phyloP scores from a whole-genome alignment of 2,797 vertebrate genomes.

The Phoxinus dragarum region DNA sequence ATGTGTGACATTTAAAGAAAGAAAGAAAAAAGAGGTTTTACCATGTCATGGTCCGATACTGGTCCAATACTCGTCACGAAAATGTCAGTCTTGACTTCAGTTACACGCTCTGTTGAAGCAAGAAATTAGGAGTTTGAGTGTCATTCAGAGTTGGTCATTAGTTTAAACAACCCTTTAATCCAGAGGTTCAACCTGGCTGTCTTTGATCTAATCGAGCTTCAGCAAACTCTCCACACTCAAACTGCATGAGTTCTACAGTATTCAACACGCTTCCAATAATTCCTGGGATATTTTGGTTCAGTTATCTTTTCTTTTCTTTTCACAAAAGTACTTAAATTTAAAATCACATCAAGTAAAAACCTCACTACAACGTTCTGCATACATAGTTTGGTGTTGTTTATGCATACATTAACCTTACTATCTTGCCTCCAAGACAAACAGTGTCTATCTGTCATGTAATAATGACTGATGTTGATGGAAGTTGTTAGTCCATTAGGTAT shows the following conservation, averaged over 20 bases:
- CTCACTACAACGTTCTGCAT: background rate
- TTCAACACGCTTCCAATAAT: background rate
- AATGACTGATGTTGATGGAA: constrained; percentile 16
- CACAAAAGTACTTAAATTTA: background rate
- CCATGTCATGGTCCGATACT: constrained; percentile 99
- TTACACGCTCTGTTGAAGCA: constrained; percentile 99
- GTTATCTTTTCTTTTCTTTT: background rate
- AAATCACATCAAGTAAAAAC: background rate
- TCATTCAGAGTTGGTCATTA: constrained; percentile 84
- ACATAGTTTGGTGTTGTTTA: background rate
- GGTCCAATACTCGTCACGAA: constrained; percentile 99
- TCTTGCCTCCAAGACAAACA: background rate
- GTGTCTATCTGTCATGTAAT: no score
- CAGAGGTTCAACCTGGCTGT: constrained; percentile 73
- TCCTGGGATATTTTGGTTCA: background rate
- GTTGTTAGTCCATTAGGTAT: constrained; percentile 25
- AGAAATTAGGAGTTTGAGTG: constrained; percentile 90
- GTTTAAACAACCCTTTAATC: constrained; percentile 78
- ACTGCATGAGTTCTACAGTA: background rate
- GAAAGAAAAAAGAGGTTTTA: constrained; percentile 76
- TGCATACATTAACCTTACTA: background rate
- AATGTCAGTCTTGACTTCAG: constrained; percentile 99
- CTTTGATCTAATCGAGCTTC: constrained; percentile 75
- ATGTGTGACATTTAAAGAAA: constrained; percentile 71
- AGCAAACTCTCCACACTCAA: constrained; percentile 44